Evolutionary conservation across 2,797 vertebrate genomes (phyloP), one percentile per base, ranked within the genome.

Genomic region (Gymnoscopelus microlampas): DNA sequence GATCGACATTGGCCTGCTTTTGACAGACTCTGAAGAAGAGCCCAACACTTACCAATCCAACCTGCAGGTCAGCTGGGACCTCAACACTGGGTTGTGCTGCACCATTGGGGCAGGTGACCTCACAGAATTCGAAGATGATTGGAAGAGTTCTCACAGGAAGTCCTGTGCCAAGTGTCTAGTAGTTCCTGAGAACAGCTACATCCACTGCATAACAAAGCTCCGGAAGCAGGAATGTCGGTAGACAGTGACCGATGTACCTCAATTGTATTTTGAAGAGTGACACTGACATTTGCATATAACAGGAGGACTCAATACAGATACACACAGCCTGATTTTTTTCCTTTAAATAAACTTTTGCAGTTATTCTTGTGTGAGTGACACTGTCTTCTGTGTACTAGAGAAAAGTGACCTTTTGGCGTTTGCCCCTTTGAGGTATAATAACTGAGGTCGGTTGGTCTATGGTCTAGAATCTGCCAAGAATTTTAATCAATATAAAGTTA

Each of bases 51-150:
- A 96, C 81, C 97, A 97, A 82, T 96, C 96, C 76, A 96, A 96
- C 85, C 89, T 98, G 80, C 96, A 96, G 88, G 96, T 98, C n/a
- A 95, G 96, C 56, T 98, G 97, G 97, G 94, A 98, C 86, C 93
- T 98, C 23, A 96, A 94, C 89, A 96, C 95, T 0, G 96, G 96
- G 3, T 85, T 94, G 68, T 97, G 97, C 44, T 85, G 91, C 82
- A 97, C 97, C 0, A 94, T 97, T 60, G 95, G 95, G 0, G 96
- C 98, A 0, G 96, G 96, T 0, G 96, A 97, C 67, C 95, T 98
- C 44, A 39, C 35, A 39, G 35, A 39, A 39, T 39, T 39, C 7
- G 0, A 39, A 1, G 6, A 8, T 10, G 39, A 44, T 44, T 44
- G 8, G 39, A 44, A 96, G 96, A 97, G 96, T 66, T 96, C 95